Conservation (phyloP, 37 sponge, comb jelly and placozoan genomes). For the Tethya wilhelma region DNA sequence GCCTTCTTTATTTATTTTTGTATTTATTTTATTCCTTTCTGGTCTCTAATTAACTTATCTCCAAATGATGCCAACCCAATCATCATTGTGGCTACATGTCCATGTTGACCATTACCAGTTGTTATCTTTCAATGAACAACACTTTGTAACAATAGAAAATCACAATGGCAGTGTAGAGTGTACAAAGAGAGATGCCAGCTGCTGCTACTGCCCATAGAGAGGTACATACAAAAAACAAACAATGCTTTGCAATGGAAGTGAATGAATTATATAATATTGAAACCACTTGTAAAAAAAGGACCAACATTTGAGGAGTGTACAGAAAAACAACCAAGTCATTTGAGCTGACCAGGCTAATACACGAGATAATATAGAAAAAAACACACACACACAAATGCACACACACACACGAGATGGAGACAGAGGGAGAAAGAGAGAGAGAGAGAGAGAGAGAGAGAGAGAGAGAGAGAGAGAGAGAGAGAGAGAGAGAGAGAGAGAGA, state of each 20-base stretch:
- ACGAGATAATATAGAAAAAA: not conserved
- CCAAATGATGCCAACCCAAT: not conserved
- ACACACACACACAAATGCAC: too few relatives aligned
- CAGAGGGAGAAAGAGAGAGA: too few relatives aligned
- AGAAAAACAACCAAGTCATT: too few relatives aligned
- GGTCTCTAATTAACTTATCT: not conserved
- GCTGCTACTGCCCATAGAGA: too few relatives aligned
- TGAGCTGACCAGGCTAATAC: too few relatives aligned
- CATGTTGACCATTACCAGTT: not conserved
- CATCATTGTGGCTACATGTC: not conserved
- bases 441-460: conserved; percentile 28
- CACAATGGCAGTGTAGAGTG: too few relatives aligned
- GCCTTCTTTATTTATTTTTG: not conserved
- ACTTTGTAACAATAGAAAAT: not conserved
- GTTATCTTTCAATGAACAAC: not conserved
- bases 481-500: conserved; percentile 28
- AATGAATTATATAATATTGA: too few relatives aligned
- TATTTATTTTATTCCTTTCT: not conserved
- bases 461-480: conserved; percentile 28
- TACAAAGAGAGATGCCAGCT: too few relatives aligned
- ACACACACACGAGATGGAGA: too few relatives aligned
- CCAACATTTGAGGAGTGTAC: too few relatives aligned
- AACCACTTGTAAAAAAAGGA: too few relatives aligned
- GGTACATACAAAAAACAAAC: conserved; percentile 15
- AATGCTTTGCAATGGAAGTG: not conserved